phyloP scores from a whole-genome alignment of 1,140 invertebrate species.

The Eumaeus atala region DNA sequence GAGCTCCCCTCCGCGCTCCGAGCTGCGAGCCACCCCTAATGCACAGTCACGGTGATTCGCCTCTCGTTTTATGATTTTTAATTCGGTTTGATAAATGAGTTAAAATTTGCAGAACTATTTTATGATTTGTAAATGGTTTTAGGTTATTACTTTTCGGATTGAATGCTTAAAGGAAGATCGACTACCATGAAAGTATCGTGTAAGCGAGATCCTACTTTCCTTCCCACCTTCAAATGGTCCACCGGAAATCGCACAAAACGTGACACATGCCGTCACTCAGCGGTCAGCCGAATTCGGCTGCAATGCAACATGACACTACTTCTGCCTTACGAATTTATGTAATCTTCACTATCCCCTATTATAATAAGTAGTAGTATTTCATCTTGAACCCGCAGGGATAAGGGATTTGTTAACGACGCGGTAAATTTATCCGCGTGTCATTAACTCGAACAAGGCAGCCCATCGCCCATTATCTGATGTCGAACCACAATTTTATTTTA shows the following conservation, averaged over 20 bases:
- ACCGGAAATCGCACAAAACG: too few relatives aligned
- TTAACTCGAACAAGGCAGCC: background rate
- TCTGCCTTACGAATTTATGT: too few relatives aligned
- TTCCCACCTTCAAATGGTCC: too few relatives aligned
- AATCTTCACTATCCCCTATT: too few relatives aligned
- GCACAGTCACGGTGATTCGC: slow-evolving; percentile 21
- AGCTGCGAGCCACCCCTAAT: slow-evolving; percentile 39
- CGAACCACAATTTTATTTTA: background rate
- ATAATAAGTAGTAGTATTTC: too few relatives aligned
- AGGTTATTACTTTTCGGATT: background rate
- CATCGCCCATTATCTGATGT: background rate
- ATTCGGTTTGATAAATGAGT: background rate
- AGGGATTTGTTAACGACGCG: background rate
- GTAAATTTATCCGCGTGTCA: background rate
- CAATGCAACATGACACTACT: too few relatives aligned
- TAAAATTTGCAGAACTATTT: background rate
- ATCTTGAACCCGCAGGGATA: background rate
- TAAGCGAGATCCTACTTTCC: background rate
- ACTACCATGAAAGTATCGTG: too few relatives aligned
- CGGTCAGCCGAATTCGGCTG: too few relatives aligned
- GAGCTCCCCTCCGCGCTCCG: slow-evolving; percentile 38
- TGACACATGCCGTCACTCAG: background rate
- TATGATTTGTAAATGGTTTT: slow-evolving; percentile 15
- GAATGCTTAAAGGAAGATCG: too few relatives aligned
- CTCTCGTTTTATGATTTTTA: background rate